Percentiles rank a stretch among this genome's conserved stretches.
Conservation (phyloP, 23 tunicate genomes). For the Halocynthia aurantium region DNA sequence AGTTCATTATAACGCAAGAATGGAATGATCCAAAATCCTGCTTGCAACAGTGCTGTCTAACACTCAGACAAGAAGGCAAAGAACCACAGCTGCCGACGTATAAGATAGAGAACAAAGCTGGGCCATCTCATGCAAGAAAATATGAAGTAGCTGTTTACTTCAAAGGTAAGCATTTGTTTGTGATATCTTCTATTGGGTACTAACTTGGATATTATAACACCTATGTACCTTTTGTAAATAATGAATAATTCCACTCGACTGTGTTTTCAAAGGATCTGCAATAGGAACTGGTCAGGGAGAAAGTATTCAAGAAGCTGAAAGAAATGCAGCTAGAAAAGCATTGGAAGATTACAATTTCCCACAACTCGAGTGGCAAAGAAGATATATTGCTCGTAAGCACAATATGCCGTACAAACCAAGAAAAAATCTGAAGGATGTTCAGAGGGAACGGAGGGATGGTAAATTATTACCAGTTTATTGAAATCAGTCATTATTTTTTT, state of each 20-base stretch:
- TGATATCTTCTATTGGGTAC: neutral
- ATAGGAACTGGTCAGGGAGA: conserved; percentile 30
- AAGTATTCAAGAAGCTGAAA: conserved; percentile 81
- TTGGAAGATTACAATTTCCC: conserved; percentile 82
- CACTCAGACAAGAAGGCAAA: conserved; percentile 86
- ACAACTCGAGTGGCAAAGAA: conserved; percentile 92
- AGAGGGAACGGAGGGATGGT: no score
- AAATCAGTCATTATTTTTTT: no score
- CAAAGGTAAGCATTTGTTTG: conserved; percentile 15
- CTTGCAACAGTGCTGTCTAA: conserved; percentile 96
- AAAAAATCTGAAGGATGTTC: conserved; percentile 23
- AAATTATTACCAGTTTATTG: no score
- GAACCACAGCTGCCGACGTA: conserved; percentile 90
- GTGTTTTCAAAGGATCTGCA: neutral
- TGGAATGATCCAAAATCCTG: conserved; percentile 99
- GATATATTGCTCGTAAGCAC: conserved; percentile 76
- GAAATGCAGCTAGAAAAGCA: conserved; percentile 79
- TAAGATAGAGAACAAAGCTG: conserved; percentile 22
- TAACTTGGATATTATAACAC: no score
- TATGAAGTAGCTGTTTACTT: conserved; percentile 66
- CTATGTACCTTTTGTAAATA: no score
- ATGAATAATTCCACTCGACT: no score
- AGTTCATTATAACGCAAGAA: conserved; percentile 88
- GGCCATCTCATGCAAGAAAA: conserved; percentile 72
- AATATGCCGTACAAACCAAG: conserved; percentile 53